phyloP scores from a whole-genome alignment of 1,140 invertebrate genomes.

The Brachionus paranguensis region DNA sequence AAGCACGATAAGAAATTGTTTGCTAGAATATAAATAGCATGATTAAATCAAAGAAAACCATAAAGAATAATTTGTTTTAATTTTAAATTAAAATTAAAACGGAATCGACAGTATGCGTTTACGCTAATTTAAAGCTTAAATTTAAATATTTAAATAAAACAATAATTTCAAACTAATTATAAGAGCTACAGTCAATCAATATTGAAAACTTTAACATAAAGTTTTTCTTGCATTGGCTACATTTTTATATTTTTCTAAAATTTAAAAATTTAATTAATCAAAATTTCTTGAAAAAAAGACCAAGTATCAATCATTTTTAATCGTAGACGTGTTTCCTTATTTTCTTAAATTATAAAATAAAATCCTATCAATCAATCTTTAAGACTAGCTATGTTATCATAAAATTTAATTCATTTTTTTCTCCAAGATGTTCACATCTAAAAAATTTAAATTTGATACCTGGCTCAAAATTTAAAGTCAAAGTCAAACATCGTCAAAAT shows the following conservation, averaged over 20 bases:
- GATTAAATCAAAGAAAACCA: background rate
- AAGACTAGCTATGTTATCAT: background rate
- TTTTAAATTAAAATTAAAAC: background rate
- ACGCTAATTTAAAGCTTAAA: background rate
- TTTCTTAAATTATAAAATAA: background rate
- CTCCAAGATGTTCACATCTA: background rate
- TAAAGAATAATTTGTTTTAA: background rate
- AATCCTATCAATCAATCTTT: background rate
- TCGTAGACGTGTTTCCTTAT: background rate
- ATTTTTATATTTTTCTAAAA: background rate
- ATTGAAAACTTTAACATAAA: too few relatives aligned
- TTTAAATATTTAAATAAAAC: background rate
- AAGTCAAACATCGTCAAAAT: background rate
- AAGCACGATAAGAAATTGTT: background rate
- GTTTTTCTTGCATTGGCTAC: too few relatives aligned
- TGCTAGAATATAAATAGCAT: background rate
- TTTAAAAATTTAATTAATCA: background rate
- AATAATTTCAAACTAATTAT: too few relatives aligned
- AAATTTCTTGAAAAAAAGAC: background rate
- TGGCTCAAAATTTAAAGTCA: background rate
- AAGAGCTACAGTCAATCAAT: too few relatives aligned
- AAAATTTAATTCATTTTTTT: background rate
- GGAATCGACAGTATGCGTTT: background rate
- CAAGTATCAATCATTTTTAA: background rate
- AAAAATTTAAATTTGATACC: background rate